Conservation (phyloP, 2,888 invertebrate genomes). For the Philereme transversata region DNA sequence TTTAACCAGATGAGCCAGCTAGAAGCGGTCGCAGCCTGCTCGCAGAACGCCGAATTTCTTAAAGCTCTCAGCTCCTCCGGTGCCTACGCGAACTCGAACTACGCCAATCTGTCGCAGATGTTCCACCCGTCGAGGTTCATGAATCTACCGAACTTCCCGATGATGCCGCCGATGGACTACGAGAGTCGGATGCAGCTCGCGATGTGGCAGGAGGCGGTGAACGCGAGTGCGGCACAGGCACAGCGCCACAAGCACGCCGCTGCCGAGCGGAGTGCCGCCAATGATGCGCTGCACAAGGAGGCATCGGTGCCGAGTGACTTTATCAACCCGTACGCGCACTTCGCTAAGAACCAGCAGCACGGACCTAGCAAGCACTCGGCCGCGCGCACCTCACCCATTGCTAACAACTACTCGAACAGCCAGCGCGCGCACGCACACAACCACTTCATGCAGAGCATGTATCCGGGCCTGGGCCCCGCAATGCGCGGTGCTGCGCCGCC, state of each 20-base stretch:
- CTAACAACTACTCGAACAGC: slow-evolving; percentile 65
- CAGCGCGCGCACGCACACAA: slow-evolving; percentile 63
- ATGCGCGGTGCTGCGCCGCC: slow-evolving; percentile 67
- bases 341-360: slow-evolving; percentile 68
- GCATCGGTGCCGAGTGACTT: slow-evolving; percentile 68
- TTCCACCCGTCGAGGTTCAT: slow-evolving; percentile 72
- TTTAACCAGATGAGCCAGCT: slow-evolving; percentile 75
- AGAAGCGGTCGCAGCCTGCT: slow-evolving; percentile 84
- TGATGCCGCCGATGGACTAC: slow-evolving; percentile 78
- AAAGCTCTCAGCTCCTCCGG: slow-evolving; percentile 82
- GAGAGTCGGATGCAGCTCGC: slow-evolving; percentile 84
- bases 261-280: slow-evolving; percentile 29
- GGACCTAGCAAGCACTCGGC: slow-evolving; percentile 64
- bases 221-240: slow-evolving; percentile 65
- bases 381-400: slow-evolving; percentile 65
- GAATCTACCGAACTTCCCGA: slow-evolving; percentile 69
- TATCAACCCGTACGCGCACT: slow-evolving; percentile 74
- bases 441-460: slow-evolving; percentile 70
- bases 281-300: slow-evolving; percentile 65
- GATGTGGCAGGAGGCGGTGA: slow-evolving; percentile 89
- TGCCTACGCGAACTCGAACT: slow-evolving; percentile 75
- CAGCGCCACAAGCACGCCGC: slow-evolving; percentile 21
- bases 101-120: slow-evolving; percentile 79
- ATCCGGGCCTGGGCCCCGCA: slow-evolving; percentile 67
- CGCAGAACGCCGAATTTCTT: slow-evolving; percentile 83